A percentile compares a stretch with the other conserved stretches of the same genome.
Evolutionary conservation across 2,113 vertebrate genomes (phyloP).

Genomic region (Lucifuga dentata): DNA sequence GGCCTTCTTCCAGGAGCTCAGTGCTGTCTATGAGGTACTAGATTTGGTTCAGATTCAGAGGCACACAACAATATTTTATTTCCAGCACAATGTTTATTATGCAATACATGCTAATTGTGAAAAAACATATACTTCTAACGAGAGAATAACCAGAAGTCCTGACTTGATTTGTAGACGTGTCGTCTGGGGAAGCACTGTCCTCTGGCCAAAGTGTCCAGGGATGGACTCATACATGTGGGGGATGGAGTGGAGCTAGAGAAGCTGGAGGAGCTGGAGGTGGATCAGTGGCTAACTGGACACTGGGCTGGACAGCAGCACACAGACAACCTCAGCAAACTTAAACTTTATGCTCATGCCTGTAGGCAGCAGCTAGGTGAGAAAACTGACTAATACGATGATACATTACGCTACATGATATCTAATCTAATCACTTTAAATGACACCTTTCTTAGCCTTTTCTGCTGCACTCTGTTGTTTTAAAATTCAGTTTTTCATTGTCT

Average conservation of each 20-base stretch:
- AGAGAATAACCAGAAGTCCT: not conserved
- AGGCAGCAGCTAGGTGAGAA: constrained; percentile 91
- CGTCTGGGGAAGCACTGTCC: constrained; percentile 96
- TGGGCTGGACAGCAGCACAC: constrained; percentile 90
- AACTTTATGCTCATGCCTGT: constrained; percentile 94
- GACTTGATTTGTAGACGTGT: constrained; percentile 85
- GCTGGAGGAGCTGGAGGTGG: constrained; percentile 88
- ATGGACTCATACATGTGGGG: constrained; percentile 92
- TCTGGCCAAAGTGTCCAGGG: constrained; percentile 93
- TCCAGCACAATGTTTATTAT: too few relatives aligned
- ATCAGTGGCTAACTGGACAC: constrained; percentile 90
- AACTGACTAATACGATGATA: too few relatives aligned
- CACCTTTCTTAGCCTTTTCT: too few relatives aligned
- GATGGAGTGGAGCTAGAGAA: constrained; percentile 83
- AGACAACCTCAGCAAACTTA: constrained; percentile 94
- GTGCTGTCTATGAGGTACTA: constrained; percentile 95
- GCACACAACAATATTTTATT: not conserved
- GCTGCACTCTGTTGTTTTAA: too few relatives aligned
- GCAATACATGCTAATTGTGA: not conserved
- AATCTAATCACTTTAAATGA: too few relatives aligned
- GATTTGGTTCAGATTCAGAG: not conserved
- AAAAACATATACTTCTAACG: not conserved
- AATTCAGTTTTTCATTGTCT: too few relatives aligned
- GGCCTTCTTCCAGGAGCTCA: constrained; percentile 97
- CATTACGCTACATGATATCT: too few relatives aligned